A percentile compares a stretch with the other conserved stretches of the same genome.
Conservation (phyloP, 1,140 invertebrate species). For the Theocolax elegans region DNA sequence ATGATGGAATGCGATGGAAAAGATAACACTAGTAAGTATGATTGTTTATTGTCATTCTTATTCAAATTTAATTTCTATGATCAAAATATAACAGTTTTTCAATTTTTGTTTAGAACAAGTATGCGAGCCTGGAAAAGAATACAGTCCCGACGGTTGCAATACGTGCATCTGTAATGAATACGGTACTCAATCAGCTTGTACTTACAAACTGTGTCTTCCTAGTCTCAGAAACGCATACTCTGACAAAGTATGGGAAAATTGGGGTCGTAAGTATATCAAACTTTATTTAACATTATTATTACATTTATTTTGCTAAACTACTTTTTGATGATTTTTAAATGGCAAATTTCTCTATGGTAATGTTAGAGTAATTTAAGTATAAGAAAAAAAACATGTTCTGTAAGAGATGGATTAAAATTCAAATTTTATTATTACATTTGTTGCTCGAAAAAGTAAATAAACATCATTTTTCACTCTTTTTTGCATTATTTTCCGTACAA, state of each 20-base stretch:
- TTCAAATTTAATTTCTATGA: not conserved
- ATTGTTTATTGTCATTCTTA: no score
- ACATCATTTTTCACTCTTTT: no score
- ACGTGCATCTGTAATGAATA: not conserved
- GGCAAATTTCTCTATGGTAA: no score
- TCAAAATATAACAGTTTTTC: not conserved
- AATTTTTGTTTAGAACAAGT: not conserved
- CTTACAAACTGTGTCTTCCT: not conserved
- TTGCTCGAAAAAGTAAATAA: no score
- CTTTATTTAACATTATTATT: no score
- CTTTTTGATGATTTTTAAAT: no score
- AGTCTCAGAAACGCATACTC: not conserved
- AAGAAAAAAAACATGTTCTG: no score
- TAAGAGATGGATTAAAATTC: no score
- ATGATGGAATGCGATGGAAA: not conserved
- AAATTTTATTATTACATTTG: no score
- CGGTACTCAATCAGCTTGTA: not conserved
- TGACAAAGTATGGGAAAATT: not conserved
- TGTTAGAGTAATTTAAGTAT: no score
- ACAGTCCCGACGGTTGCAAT: conserved; percentile 1
- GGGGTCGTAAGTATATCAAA: conserved; percentile 21
- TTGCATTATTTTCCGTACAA: no score
- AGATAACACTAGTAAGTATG: not conserved
- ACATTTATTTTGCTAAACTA: no score
- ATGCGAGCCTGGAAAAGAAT: not conserved